Conservation (phyloP, 2,797 vertebrate species). For the Carduelis carduelis region DNA sequence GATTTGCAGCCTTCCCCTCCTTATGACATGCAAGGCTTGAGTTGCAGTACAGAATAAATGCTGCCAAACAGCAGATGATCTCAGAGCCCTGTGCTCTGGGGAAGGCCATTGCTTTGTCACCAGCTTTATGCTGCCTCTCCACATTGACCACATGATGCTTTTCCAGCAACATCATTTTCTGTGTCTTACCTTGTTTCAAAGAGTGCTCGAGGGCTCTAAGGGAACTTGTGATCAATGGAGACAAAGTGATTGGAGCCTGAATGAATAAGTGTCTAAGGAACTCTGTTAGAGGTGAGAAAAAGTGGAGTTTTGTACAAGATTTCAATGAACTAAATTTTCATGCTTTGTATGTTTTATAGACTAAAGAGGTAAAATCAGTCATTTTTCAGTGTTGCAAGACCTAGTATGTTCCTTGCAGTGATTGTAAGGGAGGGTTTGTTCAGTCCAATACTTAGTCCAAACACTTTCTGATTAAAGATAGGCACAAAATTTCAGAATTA, state of each 20-base stretch:
- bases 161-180: not conserved
- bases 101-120: accelerated
- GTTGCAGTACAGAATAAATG: not conserved
- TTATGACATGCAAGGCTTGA: accelerated
- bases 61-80: not conserved
- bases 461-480: not conserved
- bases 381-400: not conserved
- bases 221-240: not conserved
- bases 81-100: accelerated
- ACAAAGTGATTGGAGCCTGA: not conserved
- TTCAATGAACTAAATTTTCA: not conserved
- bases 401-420: not conserved
- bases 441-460: not conserved
- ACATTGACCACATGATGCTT: accelerated
- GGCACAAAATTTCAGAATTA: not conserved
- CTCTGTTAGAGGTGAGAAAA: not conserved
- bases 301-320: not conserved
- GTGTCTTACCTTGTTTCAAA: not conserved
- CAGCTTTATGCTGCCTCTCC: not conserved
- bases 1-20: accelerated
- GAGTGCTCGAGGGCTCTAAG: not conserved
- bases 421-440: not conserved
- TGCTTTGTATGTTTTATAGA: not conserved
- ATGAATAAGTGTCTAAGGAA: not conserved
- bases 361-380: not conserved